Base-by-base conservation (phyloP, 1,140 invertebrate species). In the Chironomus tepperi region DNA sequence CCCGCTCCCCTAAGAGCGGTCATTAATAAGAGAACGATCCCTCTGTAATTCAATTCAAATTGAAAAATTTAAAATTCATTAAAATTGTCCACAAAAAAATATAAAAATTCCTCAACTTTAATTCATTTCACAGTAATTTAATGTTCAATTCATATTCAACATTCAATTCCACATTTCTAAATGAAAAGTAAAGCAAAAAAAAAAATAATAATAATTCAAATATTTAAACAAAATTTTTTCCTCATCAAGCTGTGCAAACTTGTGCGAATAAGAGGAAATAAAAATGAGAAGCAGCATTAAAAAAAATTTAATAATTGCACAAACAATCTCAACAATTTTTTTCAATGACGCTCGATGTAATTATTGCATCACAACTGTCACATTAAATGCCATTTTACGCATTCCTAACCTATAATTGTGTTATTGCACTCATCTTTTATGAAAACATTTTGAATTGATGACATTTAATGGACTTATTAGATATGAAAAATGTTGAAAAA, bases 271-370 rank as follows among this genome's bases (percentile, higher is more conserved):
- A 57, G 47, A 57, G 12, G 47, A 15, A 15, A 57, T 12, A 57
- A 12, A n/a, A n/a, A n/a, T n/a, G n/a, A n/a, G n/a, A n/a, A n/a
- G n/a, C n/a, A n/a, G n/a, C n/a, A n/a, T n/a, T n/a, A n/a, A n/a
- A 57, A 57, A 57, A 57, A n/a, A 57, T 57, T 57, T 57, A 57
- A 57, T 57, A 57, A 57, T 57, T 57, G 47, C 47, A 57, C 47
- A 57, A 57, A 57, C 12, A 57, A 57, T 57, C 24, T 34, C 24
- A 34, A 34, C 24, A 34, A 2, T 34, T 34, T 34, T 34, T 34
- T n/a, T 57, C 47, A 12, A 57, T 57, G 3, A n/a, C 47, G n/a
- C 47, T 57, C 12, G 12, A 5, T n/a, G n/a, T 57, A 57, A 57
- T 57, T 57, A 57, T 57, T 57, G 47, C 47, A n/a, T 57, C 47